Percentiles rank a stretch among this genome's conserved stretches.
phyloP scores from a whole-genome alignment of 2,797 vertebrate genomes.

The Gobionotothen gibberifrons region DNA sequence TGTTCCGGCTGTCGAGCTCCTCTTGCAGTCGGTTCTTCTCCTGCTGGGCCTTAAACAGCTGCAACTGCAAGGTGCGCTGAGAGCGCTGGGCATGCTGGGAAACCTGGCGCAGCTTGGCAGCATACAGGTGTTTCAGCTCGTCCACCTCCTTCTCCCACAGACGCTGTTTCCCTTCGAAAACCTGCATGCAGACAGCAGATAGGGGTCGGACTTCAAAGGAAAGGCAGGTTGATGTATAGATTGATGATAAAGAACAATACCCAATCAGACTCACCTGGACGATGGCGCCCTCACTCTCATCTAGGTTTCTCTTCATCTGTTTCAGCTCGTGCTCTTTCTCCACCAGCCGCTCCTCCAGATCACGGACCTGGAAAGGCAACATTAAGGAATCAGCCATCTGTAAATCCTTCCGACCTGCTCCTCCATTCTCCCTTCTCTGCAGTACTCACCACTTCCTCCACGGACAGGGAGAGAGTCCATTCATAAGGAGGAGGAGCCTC shows the following conservation, averaged over 20 bases:
- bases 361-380: constrained; percentile 77
- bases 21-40: constrained; percentile 92
- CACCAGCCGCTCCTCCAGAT: constrained; percentile 91
- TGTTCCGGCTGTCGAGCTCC: constrained; percentile 86
- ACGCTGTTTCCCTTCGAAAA: constrained; percentile 95
- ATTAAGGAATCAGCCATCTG: constrained; percentile 16
- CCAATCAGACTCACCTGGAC: constrained; percentile 86
- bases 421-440: background rate
- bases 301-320: constrained; percentile 93
- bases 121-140: constrained; percentile 94
- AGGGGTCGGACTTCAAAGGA: constrained; percentile 30
- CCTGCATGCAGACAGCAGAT: constrained; percentile 77
- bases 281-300: constrained; percentile 91
- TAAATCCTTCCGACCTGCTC: constrained; percentile 12
- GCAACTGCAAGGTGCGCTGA: constrained; percentile 92
- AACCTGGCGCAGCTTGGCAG: constrained; percentile 92
- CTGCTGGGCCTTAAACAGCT: constrained; percentile 94
- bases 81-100: constrained; percentile 95
- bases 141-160: constrained; percentile 95
- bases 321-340: constrained; percentile 92
- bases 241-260: background rate
- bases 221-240: background rate
- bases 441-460: constrained; percentile 88
- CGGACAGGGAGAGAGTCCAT: constrained; percentile 90
- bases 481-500: constrained; percentile 93